Evolutionary conservation across 2,113 vertebrate species (phyloP).

Genomic region (Albula goreensis): DNA sequence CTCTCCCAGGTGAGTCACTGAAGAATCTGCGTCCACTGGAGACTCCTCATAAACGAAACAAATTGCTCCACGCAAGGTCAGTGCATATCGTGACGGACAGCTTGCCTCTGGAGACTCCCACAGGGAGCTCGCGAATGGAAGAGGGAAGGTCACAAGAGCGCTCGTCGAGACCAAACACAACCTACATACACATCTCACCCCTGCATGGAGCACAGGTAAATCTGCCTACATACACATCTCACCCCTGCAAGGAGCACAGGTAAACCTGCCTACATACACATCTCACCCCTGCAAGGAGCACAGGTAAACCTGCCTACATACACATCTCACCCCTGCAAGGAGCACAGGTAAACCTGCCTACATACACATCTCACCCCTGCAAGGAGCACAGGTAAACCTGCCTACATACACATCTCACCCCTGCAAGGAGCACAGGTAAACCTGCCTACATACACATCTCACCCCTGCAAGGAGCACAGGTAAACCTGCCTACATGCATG

Average conservation of each 20-base stretch:
- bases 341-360: neutral
- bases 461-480: neutral
- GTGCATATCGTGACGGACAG: neutral
- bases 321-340: neutral
- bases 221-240: too few relatives aligned
- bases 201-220: too few relatives aligned
- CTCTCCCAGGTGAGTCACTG: constrained; percentile 2
- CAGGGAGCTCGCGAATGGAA: neutral
- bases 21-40: neutral
- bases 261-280: neutral
- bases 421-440: neutral
- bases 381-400: neutral
- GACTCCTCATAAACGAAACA: neutral
- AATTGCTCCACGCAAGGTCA: neutral
- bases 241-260: neutral
- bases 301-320: neutral
- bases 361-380: neutral
- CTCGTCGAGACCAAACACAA: neutral
- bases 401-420: neutral
- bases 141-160: neutral
- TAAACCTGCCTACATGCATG: neutral
- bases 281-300: neutral
- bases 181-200: neutral
- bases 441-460: neutral
- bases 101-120: neutral